Evolutionary conservation across 2,888 invertebrate species (phyloP), one percentile per base, ranked within the genome.

Genomic region (Pherbina coryleti): DNA sequence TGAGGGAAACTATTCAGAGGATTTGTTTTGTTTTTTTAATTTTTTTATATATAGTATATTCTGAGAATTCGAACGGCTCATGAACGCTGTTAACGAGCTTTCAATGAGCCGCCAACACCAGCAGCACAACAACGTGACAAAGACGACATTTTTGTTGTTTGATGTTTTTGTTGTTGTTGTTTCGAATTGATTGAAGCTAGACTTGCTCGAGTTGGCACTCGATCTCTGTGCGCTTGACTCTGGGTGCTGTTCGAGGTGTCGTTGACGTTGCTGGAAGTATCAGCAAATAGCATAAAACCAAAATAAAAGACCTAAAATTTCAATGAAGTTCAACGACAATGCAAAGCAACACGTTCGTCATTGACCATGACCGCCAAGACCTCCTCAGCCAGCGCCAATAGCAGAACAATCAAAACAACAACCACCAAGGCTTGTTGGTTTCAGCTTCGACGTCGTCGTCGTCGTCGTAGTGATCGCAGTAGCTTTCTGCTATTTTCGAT

Each of bases 341-440:
- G 72, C 57, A 75, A 77, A 77, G 79, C 72, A 81, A 77, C 81
- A 80, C 81, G 81, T 81, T 81, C 80, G 79, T 78, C 79, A 80
- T 80, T 82, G 82, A 79, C 83, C 83, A 82, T 83, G 83, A 83
- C 83, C 83, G 80, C 80, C 80, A 79, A 82, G 66, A 66, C 64
- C 71, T 60, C 55, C 49, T n/a, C 53, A 60, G 67, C 22, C 70
- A 28, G 31, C 55, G 22, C 55, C 53, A 71, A 78, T 70, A 73
- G 28, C 67, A 62, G 3, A 71, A 55, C 64, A 76, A 69, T 64
- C 60, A 55, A 55, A 70, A 72, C 75, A 70, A 62, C 73, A 78
- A 73, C 66, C 77, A 44, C 49, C 75, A 67, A 69, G 67, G 66
- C 80, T 44, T 31, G 37, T 8, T 37, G 37, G 17, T 70, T 25